Conservation (phyloP, 2,113 vertebrate genomes). For the Erinaceus europaeus region DNA sequence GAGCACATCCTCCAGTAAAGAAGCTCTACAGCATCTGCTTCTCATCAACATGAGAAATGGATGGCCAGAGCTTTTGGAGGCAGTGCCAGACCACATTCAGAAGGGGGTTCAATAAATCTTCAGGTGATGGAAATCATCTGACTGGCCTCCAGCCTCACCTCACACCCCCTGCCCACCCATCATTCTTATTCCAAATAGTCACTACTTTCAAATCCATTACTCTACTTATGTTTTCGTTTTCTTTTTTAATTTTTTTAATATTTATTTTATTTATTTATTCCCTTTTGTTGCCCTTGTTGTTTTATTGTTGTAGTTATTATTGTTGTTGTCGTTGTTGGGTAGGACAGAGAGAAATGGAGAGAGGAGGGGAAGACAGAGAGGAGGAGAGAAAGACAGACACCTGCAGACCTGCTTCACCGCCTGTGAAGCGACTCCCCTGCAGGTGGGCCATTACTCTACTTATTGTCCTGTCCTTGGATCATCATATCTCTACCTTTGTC, state of each 20-base stretch:
- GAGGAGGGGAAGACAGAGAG: too few species aligned
- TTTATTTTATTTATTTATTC: too few species aligned
- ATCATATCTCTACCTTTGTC: background rate
- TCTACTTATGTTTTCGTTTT: too few species aligned
- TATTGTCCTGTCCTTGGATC: background rate
- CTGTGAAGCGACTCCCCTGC: too few species aligned
- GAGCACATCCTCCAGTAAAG: background rate
- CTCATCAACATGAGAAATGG: background rate
- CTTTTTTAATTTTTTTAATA: too few species aligned
- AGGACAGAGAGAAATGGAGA: too few species aligned
- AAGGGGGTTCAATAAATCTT: background rate
- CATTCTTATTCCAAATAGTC: background rate
- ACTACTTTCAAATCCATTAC: background rate
- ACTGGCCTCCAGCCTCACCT: background rate
- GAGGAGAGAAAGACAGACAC: too few species aligned
- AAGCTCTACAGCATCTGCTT: background rate
- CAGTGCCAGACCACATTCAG: background rate
- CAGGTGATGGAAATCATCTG: background rate
- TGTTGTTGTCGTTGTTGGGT: too few species aligned
- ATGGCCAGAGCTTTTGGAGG: background rate
- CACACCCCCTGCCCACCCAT: background rate
- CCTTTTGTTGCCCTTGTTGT: too few species aligned
- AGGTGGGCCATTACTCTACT: background rate
- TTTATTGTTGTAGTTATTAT: too few species aligned
- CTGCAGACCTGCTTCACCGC: too few species aligned